phyloP scores from a whole-genome alignment of 2,797 vertebrate genomes.

The Potorous gilbertii region DNA sequence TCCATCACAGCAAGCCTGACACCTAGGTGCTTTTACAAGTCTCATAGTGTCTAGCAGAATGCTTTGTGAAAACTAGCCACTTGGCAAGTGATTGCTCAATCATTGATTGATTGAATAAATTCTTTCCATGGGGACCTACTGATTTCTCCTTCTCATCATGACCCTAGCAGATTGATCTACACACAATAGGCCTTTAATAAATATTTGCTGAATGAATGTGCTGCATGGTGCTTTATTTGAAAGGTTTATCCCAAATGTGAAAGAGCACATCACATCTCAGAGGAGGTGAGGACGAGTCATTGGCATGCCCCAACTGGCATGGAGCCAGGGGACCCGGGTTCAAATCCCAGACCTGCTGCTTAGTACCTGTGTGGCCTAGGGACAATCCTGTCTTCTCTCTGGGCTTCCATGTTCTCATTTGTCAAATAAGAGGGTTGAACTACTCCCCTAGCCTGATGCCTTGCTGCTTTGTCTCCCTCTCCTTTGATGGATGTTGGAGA shows the following conservation, averaged over 20 bases:
- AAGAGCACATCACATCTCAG: not conserved
- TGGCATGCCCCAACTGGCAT: not conserved
- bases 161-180: not conserved
- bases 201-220: not conserved
- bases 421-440: not conserved
- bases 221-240: not conserved
- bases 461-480: not conserved
- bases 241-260: not conserved
- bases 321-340: not conserved
- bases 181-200: not conserved
- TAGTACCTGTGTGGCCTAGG: not conserved
- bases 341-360: not conserved
- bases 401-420: not conserved
- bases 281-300: not conserved
- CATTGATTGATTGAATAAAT: not conserved
- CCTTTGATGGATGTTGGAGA: not conserved
- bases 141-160: not conserved
- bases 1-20: not conserved
- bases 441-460: not conserved
- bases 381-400: not conserved
- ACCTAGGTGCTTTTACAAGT: not conserved
- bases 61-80: not conserved
- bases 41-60: not conserved
- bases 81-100: not conserved
- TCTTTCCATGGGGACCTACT: not conserved